phyloP scores from a whole-genome alignment of 2,888 invertebrate species.

The Listrodromus nycthemerus region DNA sequence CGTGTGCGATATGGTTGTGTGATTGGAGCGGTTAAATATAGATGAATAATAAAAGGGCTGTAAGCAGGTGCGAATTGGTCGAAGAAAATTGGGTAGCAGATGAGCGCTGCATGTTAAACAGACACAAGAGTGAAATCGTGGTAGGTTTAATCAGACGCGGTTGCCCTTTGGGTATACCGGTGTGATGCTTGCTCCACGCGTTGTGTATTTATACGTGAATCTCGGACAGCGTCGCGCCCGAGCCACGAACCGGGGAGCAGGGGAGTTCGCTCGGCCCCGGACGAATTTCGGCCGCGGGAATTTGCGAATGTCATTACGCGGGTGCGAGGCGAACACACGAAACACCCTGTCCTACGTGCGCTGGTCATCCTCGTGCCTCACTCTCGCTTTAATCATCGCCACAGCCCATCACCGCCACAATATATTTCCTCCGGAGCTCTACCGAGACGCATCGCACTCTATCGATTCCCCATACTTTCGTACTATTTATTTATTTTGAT shows the following conservation, averaged over 20 bases:
- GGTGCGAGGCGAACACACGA: conserved; percentile 33
- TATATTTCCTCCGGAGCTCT: background rate
- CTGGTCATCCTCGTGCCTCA: conserved; percentile 6
- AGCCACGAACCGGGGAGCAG: background rate
- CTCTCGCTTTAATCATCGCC: conserved; percentile 10
- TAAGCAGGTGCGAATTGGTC: conserved; percentile 6
- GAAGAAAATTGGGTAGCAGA: conserved; percentile 1
- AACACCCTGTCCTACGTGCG: background rate
- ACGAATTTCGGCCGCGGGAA: conserved; percentile 12
- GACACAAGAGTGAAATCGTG: conserved; percentile 23
- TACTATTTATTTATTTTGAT: background rate
- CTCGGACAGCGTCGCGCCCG: conserved; percentile 24
- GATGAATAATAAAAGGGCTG: conserved; percentile 14
- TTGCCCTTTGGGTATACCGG: conserved; percentile 15
- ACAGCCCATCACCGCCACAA: background rate
- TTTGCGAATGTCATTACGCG: conserved; percentile 44
- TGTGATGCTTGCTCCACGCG: conserved; percentile 2
- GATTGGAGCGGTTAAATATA: background rate
- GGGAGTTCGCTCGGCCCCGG: background rate
- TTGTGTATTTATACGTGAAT: conserved; percentile 40
- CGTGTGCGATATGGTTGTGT: background rate
- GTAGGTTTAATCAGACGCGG: conserved; percentile 58
- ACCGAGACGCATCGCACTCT: no score
- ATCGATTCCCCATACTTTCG: background rate
- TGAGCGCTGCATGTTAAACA: conserved; percentile 33